Conservation (phyloP, 2,113 vertebrate genomes). For the Salvelinus alpinus region DNA sequence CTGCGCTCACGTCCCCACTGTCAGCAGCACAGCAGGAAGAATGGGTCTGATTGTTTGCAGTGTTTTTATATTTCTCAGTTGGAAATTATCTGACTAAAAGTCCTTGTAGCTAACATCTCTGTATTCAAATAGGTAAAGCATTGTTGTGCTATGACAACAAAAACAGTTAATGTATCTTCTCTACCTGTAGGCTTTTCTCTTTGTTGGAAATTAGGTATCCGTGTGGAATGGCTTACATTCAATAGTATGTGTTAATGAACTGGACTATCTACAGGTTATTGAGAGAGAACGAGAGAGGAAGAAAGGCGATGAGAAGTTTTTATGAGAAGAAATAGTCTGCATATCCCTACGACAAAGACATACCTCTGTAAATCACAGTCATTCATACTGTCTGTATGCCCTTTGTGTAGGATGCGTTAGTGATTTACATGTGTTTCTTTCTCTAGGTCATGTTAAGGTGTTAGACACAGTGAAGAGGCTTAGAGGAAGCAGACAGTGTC, state of each 20-base stretch:
- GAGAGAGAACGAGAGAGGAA: slow-evolving; percentile 25
- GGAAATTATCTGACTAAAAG: no score
- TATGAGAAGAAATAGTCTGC: slow-evolving; percentile 22
- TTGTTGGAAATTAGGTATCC: not conserved
- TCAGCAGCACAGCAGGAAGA: slow-evolving; percentile 38
- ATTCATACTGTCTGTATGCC: no score
- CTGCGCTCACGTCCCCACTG: slow-evolving; percentile 21
- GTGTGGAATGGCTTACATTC: not conserved
- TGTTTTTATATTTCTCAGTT: slow-evolving; percentile 54
- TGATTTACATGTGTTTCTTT: no score
- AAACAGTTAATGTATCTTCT: not conserved
- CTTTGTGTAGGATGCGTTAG: no score
- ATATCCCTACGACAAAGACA: slow-evolving; percentile 10
- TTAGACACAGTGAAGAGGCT: no score
- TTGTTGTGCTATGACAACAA: no score
- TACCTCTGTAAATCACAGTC: no score
- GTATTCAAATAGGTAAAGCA: no score
- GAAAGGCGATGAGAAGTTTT: not conserved
- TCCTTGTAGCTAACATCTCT: no score
- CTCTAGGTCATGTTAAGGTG: no score
- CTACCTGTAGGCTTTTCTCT: not conserved
- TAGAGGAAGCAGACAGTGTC: no score
- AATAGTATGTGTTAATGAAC: no score
- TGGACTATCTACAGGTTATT: slow-evolving; percentile 28
- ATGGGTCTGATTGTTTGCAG: slow-evolving; percentile 58